Percentiles rank a stretch among this genome's conserved stretches.
Conservation (phyloP, 1,140 invertebrate species). For the Drosophila seguyi region DNA sequence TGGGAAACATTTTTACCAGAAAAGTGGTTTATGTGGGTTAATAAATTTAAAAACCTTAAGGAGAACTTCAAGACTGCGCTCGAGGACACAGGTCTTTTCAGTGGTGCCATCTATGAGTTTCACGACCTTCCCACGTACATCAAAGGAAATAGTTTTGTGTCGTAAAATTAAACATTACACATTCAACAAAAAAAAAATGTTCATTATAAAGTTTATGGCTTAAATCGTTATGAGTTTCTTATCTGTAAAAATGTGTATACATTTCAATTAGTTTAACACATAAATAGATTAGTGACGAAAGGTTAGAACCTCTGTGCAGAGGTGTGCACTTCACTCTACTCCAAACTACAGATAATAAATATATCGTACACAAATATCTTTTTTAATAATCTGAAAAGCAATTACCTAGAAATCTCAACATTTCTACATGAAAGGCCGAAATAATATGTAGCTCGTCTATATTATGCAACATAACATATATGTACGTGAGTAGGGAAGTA, state of each 20-base stretch:
- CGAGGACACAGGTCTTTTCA: background rate
- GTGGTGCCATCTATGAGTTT: constrained; percentile 1
- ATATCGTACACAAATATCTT: too few relatives aligned
- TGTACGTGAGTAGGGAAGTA: constrained; percentile 23
- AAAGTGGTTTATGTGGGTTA: constrained; percentile 39
- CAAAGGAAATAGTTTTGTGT: background rate
- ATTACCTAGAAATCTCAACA: background rate
- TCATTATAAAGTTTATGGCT: background rate
- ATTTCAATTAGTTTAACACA: background rate
- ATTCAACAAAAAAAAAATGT: background rate
- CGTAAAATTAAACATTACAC: background rate
- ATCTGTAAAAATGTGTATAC: background rate
- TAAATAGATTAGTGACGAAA: background rate
- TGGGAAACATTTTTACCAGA: constrained; percentile 8
- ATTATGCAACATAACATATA: constrained; percentile 40
- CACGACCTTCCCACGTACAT: background rate
- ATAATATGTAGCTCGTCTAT: constrained; percentile 23
- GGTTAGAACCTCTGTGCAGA: too few relatives aligned
- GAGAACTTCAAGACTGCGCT: background rate
- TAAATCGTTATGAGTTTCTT: background rate
- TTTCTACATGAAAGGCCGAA: background rate
- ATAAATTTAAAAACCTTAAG: constrained; percentile 20
- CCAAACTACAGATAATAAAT: background rate
- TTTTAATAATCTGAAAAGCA: background rate
- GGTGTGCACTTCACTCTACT: too few relatives aligned